Base-by-base conservation (phyloP, 64 coral and sea anemone species). In the Exaiptasia diaphana region DNA sequence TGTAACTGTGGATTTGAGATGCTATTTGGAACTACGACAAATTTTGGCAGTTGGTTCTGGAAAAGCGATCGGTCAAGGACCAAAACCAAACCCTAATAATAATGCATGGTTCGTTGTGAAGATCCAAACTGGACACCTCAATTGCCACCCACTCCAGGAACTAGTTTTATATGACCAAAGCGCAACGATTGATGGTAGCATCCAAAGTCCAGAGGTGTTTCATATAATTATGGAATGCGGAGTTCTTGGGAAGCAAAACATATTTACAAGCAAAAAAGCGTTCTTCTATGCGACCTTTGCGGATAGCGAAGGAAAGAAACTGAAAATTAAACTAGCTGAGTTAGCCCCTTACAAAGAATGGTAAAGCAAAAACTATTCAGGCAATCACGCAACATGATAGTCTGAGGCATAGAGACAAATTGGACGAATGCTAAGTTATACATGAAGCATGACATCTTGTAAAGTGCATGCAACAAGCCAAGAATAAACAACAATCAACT, bases 171-270 rank as follows among this genome's bases (percentile, higher is more conserved):
- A 87, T 26, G 72, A 88, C 50, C 81, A 73, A 27, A 88, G 71
- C 64, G 15, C 31, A 4, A 38, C 43, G 0, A 32, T 93, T 4
- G 38, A 88, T 12, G 50, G 79, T 23, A 1, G 30, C n/a, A 88
- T 83, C 36, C 69, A 93, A 69, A 78, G 78, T 61, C 91, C 85
- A 2, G 91, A 78, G 41, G 27, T 93, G 9, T 77, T 88, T 29
- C 49, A 39, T 32, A 37, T 93, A 9, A 88, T 93, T 9, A 83
- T 88, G 91, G 91, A 93, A 65, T 93, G 91, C 43, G 91, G 91
- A 35, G 85, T 93, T 40, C 79, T 93, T 63, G 91, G 79, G 31
- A 64, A 64, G 30, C 62, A 54, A 18, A 0, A 44, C 73, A 73
- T 80, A 52, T 92, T 75, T 6, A 92, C 82, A 38, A 86, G 90